A percentile compares a stretch with the other conserved stretches of the same genome.
phyloP scores from a whole-genome alignment of 2,113 vertebrate species.

The Podarcis cretensis region DNA sequence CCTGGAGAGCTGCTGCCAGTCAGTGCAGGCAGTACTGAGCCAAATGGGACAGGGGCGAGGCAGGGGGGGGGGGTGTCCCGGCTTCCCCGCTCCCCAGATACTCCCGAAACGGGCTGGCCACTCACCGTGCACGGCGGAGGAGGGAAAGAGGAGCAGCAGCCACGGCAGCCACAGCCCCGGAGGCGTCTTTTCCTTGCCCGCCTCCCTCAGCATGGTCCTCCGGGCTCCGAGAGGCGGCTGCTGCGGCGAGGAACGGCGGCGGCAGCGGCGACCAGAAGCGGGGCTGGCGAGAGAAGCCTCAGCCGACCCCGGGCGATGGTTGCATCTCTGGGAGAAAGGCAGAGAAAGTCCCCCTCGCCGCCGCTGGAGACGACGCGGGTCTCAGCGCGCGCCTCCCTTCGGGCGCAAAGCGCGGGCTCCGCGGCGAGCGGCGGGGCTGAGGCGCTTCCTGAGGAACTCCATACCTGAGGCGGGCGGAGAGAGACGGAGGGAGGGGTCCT shows the following conservation, averaged over 20 bases:
- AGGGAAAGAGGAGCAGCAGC: not conserved
- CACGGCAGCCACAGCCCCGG: not conserved
- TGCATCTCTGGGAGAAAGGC: no score
- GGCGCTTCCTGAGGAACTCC: not conserved
- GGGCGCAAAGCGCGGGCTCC: not conserved
- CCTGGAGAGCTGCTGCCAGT: no score
- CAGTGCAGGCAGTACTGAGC: no score
- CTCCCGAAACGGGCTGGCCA: fast-evolving
- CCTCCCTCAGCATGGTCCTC: not conserved
- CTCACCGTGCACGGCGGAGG: slow-evolving; percentile 16
- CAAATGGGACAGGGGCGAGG: no score
- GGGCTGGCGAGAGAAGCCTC: not conserved
- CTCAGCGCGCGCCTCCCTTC: not conserved
- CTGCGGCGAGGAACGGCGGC: not conserved
- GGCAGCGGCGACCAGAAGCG: not conserved
- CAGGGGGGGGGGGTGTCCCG: no score
- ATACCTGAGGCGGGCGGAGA: not conserved
- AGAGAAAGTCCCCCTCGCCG: not conserved
- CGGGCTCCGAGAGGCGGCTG: not conserved
- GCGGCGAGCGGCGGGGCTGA: not conserved
- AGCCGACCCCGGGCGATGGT: not conserved
- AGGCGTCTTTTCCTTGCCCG: not conserved
- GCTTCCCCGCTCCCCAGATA: not conserved
- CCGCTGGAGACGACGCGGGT: not conserved
- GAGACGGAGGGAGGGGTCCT: not conserved